These are phyloP conservation scores for Hippocampus kuda DNA, from an alignment of 2,797 vertebrate species.

Conservation along the genomic window DNA sequence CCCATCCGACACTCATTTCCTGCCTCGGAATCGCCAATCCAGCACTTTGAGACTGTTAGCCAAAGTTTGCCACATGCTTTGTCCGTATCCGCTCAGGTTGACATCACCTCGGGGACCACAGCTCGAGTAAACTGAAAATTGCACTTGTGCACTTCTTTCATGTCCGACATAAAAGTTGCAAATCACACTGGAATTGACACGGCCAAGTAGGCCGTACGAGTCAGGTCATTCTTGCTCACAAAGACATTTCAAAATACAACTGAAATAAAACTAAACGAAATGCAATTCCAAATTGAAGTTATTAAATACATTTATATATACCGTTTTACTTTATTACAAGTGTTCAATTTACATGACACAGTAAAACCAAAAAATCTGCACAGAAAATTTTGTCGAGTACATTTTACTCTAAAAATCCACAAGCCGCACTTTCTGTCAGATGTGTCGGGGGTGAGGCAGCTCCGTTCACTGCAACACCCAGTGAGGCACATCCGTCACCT, in stretches of 20 bases:
- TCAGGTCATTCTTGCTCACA: neutral
- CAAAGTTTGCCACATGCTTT: conserved; percentile 30
- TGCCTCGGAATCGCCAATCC: conserved; percentile 30
- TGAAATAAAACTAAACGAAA: neutral
- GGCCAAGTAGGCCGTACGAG: neutral
- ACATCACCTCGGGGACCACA: conserved; percentile 36
- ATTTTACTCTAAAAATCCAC: no score
- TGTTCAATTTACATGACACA: no score
- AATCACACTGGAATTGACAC: conserved; percentile 5
- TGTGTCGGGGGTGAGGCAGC: no score
- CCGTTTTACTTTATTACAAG: no score
- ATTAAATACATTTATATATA: no score
- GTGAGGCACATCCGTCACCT: no score
- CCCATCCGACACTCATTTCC: conserved; percentile 17
- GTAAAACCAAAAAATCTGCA: no score
- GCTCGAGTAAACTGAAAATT: conserved; percentile 33
- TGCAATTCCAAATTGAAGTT: no score
- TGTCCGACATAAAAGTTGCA: conserved; percentile 34
- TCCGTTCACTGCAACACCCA: no score
- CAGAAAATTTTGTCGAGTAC: no score
- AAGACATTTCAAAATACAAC: neutral
- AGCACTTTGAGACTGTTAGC: conserved; percentile 45
- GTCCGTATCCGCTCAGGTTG: conserved; percentile 19
- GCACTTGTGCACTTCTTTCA: conserved; percentile 42
- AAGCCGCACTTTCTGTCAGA: no score